Conservation (phyloP, 2,797 vertebrate species). For the Arctocebus calabarensis region DNA sequence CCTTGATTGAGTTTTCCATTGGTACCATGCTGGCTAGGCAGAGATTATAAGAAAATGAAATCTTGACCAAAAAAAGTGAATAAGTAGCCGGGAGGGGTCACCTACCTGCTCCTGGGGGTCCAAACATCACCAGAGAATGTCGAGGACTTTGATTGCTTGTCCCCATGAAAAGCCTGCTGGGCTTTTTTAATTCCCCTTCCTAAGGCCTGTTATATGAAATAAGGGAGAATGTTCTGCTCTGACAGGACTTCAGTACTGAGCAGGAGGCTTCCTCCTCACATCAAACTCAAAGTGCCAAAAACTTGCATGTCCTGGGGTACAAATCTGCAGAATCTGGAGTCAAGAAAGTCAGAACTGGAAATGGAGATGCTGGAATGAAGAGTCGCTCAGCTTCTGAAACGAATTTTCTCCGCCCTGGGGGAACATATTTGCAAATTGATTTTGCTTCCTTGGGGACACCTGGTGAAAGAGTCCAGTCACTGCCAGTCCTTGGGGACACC, state of each 20-base stretch:
- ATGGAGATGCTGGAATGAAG: not conserved
- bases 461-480: too few species aligned
- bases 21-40: not conserved
- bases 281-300: not conserved
- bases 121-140: not conserved
- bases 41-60: not conserved
- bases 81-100: not conserved
- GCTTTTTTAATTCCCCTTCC: not conserved
- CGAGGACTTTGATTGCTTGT: not conserved
- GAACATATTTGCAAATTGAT: not conserved
- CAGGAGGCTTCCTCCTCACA: conserved; percentile 66
- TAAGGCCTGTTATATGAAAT: conserved; percentile 26
- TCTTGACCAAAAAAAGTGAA: not conserved
- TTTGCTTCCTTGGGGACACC: not conserved
- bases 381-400: not conserved
- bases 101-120: not conserved
- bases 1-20: not conserved
- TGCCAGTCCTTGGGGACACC: too few species aligned
- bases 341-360: conserved; percentile 27
- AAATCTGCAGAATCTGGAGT: conserved; percentile 35
- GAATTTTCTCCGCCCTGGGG: not conserved
- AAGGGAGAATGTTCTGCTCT: not conserved
- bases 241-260: conserved; percentile 54
- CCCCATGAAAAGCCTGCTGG: not conserved
- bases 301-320: conserved; percentile 1